phyloP scores from a whole-genome alignment of 2,888 invertebrate species.

The Amphipyra berbera region DNA sequence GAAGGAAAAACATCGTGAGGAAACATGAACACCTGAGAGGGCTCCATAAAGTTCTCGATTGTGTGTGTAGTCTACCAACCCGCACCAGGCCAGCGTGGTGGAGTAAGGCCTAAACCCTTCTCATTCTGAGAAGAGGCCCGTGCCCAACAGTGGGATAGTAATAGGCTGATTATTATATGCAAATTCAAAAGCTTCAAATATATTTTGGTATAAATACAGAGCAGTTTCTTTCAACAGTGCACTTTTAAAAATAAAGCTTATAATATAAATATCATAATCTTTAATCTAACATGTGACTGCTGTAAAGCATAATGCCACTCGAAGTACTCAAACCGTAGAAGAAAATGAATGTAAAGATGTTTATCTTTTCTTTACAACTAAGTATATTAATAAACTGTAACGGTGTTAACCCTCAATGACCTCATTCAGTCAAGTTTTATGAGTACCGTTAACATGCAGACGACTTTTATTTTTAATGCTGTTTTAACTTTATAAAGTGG shows the following conservation, averaged over 20 bases:
- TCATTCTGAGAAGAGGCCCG: too few species aligned
- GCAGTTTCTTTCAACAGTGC: neutral
- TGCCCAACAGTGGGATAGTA: too few species aligned
- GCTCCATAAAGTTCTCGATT: too few species aligned
- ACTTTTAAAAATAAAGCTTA: neutral
- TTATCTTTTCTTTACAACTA: conserved; percentile 23
- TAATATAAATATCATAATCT: conserved; percentile 26
- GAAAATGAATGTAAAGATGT: conserved; percentile 30
- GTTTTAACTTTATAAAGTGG: neutral
- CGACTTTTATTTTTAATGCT: neutral
- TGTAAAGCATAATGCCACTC: conserved; percentile 14
- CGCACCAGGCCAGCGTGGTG: too few species aligned
- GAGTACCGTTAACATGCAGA: conserved; percentile 5
- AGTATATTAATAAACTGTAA: conserved; percentile 21
- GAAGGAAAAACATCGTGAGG: too few species aligned
- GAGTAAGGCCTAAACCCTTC: too few species aligned
- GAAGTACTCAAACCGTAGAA: conserved; percentile 12
- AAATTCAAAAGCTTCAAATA: too few species aligned
- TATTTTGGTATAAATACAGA: too few species aligned
- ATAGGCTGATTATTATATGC: too few species aligned
- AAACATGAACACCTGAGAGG: too few species aligned
- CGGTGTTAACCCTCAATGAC: conserved; percentile 18
- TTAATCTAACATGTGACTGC: conserved; percentile 14
- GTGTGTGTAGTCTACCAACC: too few species aligned
- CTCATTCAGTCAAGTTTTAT: conserved; percentile 38